Evolutionary conservation across 23 tunicate genomes (phyloP), one percentile per base, ranked within the genome.

Genomic region (Halocynthia aurantium): DNA sequence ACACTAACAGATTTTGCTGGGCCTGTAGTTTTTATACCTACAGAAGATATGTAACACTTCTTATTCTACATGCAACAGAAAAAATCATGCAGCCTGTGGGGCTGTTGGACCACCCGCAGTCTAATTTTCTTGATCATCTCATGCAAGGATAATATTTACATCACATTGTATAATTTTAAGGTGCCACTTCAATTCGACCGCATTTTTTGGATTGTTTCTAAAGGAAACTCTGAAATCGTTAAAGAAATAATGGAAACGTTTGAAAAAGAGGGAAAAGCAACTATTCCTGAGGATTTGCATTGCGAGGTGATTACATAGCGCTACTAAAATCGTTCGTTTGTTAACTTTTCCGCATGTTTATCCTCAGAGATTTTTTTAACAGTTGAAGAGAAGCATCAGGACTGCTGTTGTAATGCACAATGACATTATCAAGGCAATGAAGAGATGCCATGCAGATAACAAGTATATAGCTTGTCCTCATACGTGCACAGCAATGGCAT

Each of bases 401-500:
- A 68, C 95, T 52, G 63, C 84, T 9, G 84, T 78, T 62, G 95
- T 84, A 6, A 78, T 71, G 31, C 84, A 88, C 57, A 81, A 78
- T 9, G 72, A 57, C 9, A 83, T 88, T 60, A 72, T 78, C 6
- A 19, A 78, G 6, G 52, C 95, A 0, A 83, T 83, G 62, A 61
- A 88, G 52, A 75, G 61, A 22, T 88, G 95, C 71, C 78, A 83
- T 84, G 63, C 83, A 62, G 88, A 83, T 66, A 83, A 83, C 62
- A 22, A 78, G 53, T 88, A 88, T 83, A 62, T 55, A 22, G 69
- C 87, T 22, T 81, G 85, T 70, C 95, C 95, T 8, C 95, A 88
- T 61, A 88, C 95, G 8, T 80, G 78, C 7, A 52, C 82, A 22
- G 95, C 88, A 31, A 71, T 83, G 50, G 84, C 95, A 12, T 77